These are phyloP conservation scores for Nomia melanderi DNA, from an alignment of 1,140 invertebrate species.

Conservation along the genomic window DNA sequence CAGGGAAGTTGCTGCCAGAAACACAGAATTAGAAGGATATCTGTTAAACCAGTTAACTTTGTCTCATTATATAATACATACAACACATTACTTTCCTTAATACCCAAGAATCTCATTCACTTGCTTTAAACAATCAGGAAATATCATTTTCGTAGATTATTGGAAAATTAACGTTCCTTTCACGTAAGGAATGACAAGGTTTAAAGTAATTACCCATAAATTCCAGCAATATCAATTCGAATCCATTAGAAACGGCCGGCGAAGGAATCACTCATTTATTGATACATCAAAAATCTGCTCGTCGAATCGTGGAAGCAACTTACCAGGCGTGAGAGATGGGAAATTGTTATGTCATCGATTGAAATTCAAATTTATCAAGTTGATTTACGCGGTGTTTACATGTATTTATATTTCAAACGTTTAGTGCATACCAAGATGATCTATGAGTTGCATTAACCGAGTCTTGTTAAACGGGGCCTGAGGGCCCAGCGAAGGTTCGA, in stretches of 20 bases:
- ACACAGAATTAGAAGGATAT: neutral
- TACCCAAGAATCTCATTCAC: too few relatives aligned
- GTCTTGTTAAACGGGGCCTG: conserved; percentile 79
- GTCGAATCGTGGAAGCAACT: too few relatives aligned
- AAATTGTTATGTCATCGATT: conserved; percentile 51
- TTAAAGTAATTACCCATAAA: too few relatives aligned
- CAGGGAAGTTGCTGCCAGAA: neutral
- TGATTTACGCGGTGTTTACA: conserved; percentile 80
- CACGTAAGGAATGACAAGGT: too few relatives aligned
- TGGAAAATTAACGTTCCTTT: too few relatives aligned
- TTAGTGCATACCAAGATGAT: conserved; percentile 78
- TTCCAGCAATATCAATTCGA: too few relatives aligned
- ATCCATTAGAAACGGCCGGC: too few relatives aligned
- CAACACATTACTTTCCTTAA: neutral
- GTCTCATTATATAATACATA: neutral
- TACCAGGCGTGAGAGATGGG: too few relatives aligned
- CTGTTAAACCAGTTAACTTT: neutral
- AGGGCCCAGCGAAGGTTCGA: conserved; percentile 70
- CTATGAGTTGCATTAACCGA: conserved; percentile 79
- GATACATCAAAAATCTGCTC: too few relatives aligned
- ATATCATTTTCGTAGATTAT: too few relatives aligned
- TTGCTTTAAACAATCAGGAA: too few relatives aligned
- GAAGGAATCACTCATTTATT: too few relatives aligned
- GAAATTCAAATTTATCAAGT: conserved; percentile 71
- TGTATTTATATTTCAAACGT: conserved; percentile 79